Evolutionary conservation across 2,888 invertebrate species (phyloP).

Genomic region (Drosophila mulleri): DNA sequence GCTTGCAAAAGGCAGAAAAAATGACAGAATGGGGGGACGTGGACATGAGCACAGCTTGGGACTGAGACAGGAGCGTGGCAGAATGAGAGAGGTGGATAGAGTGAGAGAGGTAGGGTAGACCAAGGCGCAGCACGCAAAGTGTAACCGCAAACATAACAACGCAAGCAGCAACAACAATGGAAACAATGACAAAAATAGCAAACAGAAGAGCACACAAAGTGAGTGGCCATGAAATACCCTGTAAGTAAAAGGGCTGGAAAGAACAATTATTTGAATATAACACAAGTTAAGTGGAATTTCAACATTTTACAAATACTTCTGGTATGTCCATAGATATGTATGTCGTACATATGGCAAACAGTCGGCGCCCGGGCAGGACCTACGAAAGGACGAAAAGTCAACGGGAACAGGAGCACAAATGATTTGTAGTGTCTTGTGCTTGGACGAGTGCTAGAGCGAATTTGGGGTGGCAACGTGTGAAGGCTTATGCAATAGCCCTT

Average conservation of each 20-base stretch:
- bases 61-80: background rate
- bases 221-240: slow-evolving; percentile 30
- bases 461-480: slow-evolving; percentile 3
- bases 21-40: slow-evolving; percentile 23
- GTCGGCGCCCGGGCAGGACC: slow-evolving; percentile 13
- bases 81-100: background rate
- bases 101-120: slow-evolving; percentile 5
- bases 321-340: too few species aligned
- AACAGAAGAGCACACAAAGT: slow-evolving; percentile 30
- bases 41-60: slow-evolving; percentile 13
- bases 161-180: slow-evolving; percentile 62
- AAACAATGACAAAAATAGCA: slow-evolving; percentile 57
- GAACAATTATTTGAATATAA: background rate
- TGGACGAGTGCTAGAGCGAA: slow-evolving; percentile 23
- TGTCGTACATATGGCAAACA: slow-evolving; percentile 24
- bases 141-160: slow-evolving; percentile 79
- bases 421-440: slow-evolving; percentile 64
- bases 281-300: too few species aligned
- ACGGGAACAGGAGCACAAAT: slow-evolving; percentile 52
- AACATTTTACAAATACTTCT: background rate
- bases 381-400: slow-evolving; percentile 10
- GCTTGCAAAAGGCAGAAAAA: slow-evolving; percentile 59
- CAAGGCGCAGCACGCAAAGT: slow-evolving; percentile 71
- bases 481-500: slow-evolving; percentile 29
- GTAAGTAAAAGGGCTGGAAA: background rate